These are phyloP conservation scores for Zeus faber DNA, from an alignment of 2,113 vertebrate genomes.

Conservation along the genomic window DNA sequence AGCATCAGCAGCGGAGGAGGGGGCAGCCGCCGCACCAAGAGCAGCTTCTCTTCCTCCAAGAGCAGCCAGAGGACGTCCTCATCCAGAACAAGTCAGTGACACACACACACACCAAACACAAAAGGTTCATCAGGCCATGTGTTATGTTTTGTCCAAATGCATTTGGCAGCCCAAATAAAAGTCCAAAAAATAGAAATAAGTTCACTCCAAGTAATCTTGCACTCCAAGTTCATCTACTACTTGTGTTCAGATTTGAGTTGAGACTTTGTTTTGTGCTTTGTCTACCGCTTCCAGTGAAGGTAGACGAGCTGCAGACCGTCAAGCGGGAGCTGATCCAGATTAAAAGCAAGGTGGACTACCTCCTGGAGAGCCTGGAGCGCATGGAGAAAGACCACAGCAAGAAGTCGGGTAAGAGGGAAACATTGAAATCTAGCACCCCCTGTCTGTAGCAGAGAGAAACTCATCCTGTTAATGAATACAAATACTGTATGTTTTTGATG, in stretches of 20 bases:
- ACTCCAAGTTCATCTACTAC: no score
- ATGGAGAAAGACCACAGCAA: slow-evolving; percentile 87
- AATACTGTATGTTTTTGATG: no score
- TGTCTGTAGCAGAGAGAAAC: no score
- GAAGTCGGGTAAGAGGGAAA: slow-evolving; percentile 69
- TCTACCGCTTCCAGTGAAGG: slow-evolving; percentile 45
- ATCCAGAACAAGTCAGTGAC: slow-evolving; percentile 71
- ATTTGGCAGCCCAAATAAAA: no score
- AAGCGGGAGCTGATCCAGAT: slow-evolving; percentile 67
- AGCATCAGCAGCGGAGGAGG: slow-evolving; percentile 80
- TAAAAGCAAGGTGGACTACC: slow-evolving; percentile 68
- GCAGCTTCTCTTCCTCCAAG: slow-evolving; percentile 85
- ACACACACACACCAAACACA: no score
- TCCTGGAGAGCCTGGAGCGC: slow-evolving; percentile 76
- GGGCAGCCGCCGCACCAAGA: slow-evolving; percentile 83
- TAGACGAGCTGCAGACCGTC: slow-evolving; percentile 69
- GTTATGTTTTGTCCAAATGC: no score
- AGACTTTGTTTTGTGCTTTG: neutral
- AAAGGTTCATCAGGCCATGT: no score
- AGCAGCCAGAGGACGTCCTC: slow-evolving; percentile 81
- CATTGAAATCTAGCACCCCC: no score
- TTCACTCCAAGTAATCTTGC: no score
- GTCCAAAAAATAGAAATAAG: no score
- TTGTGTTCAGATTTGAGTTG: no score
- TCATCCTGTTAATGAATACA: no score